Evolutionary conservation across 2,113 vertebrate species (phyloP).

Genomic region (Antidorcas marsupialis): DNA sequence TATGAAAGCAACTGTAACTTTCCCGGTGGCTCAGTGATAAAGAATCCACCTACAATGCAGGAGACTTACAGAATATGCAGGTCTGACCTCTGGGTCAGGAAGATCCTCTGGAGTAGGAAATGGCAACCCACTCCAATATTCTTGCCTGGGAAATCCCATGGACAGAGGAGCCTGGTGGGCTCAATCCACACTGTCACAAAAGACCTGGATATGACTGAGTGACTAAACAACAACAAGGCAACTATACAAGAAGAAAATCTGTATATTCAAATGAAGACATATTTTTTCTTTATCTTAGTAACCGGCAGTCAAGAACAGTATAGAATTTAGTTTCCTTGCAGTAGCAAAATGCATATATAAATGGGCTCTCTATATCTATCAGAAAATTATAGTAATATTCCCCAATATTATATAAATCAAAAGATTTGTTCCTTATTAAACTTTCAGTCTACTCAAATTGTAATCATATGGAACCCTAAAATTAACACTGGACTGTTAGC

Average conservation of each 20-base stretch:
- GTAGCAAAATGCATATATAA: background rate
- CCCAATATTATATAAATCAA: background rate
- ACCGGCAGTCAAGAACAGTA: background rate
- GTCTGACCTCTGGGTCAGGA: background rate
- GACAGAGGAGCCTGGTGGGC: background rate
- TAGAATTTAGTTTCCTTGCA: background rate
- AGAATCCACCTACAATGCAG: background rate
- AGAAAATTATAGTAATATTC: background rate
- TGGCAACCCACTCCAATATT: background rate
- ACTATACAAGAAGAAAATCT: background rate
- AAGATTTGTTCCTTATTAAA: background rate
- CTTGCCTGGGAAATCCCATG: background rate
- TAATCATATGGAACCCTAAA: conserved; percentile 3
- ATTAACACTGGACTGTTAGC: background rate
- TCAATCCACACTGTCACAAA: background rate
- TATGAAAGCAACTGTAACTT: background rate
- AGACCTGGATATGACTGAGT: background rate
- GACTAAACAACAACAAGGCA: background rate
- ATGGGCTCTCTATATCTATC: background rate
- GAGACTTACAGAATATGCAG: background rate
- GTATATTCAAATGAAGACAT: background rate
- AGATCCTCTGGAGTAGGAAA: background rate
- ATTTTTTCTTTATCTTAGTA: background rate
- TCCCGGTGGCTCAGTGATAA: background rate
- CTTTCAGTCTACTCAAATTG: background rate